Evolutionary conservation across 2,888 invertebrate genomes (phyloP).

Genomic region (Amphimallon solstitiale): DNA sequence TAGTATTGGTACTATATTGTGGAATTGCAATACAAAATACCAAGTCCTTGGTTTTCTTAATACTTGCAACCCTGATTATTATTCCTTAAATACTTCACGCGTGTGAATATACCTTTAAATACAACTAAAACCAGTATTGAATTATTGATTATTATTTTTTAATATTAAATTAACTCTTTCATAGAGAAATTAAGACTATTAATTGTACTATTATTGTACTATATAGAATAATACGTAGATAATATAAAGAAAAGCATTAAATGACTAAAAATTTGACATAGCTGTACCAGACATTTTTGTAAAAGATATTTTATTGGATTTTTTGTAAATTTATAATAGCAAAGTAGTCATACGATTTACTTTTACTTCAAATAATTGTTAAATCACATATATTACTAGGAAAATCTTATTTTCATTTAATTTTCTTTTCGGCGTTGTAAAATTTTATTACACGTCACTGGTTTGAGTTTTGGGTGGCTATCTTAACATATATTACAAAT

Average conservation of each 20-base stretch:
- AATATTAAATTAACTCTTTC: no score
- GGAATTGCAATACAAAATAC: no score
- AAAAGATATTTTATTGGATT: conserved; percentile 1
- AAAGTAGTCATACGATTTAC: background rate
- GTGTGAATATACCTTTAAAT: no score
- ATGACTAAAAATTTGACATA: conserved; percentile 13
- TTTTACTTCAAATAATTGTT: background rate
- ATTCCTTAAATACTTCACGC: no score
- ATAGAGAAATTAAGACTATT: no score
- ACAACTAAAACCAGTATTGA: no score
- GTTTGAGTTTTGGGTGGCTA: conserved; percentile 18
- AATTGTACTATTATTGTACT: no score
- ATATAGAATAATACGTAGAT: background rate
- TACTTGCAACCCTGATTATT: no score
- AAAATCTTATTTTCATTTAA: background rate
- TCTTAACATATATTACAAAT: conserved; percentile 18
- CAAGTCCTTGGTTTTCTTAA: no score
- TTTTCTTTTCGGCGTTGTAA: background rate
- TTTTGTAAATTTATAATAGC: background rate
- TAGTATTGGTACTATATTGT: no score
- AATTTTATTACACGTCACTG: conserved; percentile 26
- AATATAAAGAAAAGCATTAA: background rate
- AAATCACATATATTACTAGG: background rate
- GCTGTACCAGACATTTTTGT: conserved; percentile 2
- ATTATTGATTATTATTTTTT: no score